phyloP scores from a whole-genome alignment of 2,888 invertebrate genomes.

The Tenthredo distinguenda region DNA sequence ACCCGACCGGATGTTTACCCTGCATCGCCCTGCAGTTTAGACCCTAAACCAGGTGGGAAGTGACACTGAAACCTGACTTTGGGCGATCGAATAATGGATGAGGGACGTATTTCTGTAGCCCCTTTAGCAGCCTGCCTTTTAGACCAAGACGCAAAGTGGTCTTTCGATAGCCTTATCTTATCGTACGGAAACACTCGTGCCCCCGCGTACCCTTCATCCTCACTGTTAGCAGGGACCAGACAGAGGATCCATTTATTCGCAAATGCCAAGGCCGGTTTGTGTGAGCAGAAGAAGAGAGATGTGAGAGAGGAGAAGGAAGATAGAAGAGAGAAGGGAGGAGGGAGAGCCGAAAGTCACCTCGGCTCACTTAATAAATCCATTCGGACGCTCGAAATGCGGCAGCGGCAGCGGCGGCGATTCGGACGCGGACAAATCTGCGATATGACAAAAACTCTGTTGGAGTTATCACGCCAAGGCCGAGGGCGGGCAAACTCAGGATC shows the following conservation, averaged over 20 bases:
- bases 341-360: constrained; percentile 56
- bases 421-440: constrained; percentile 51
- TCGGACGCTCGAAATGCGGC: constrained; percentile 45
- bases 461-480: constrained; percentile 57
- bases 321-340: constrained; percentile 58
- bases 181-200: constrained; percentile 71
- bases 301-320: constrained; percentile 55
- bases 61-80: not conserved
- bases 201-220: constrained; percentile 63
- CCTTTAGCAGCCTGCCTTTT: constrained; percentile 22
- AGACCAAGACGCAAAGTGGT: constrained; percentile 46
- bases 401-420: constrained; percentile 40
- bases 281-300: constrained; percentile 53
- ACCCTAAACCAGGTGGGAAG: not conserved
- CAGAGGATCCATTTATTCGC: constrained; percentile 76
- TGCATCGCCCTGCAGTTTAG: not conserved
- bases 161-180: constrained; percentile 71
- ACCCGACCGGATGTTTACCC: not conserved
- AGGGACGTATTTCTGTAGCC: not conserved
- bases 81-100: constrained; percentile 4
- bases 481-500: constrained; percentile 56
- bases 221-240: constrained; percentile 55
- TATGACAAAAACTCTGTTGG: constrained; percentile 53
- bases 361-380: constrained; percentile 56
- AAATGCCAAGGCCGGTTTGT: constrained; percentile 71